Evolutionary conservation across 2,113 vertebrate genomes (phyloP), one percentile per base, ranked within the genome.

Genomic region (Cnemophilus loriae): DNA sequence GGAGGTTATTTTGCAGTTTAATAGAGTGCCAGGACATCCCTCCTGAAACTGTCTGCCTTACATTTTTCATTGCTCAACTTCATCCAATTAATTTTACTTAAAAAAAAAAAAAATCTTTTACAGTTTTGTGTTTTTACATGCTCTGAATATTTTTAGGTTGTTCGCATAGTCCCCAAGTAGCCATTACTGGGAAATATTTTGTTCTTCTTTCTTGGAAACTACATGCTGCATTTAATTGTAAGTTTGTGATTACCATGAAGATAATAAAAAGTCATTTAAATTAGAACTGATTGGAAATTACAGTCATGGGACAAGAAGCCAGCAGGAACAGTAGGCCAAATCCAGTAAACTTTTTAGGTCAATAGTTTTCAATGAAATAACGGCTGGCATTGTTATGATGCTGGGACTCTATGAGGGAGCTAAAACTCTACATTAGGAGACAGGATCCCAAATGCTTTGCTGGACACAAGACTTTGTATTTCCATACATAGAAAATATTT

Each of bases 231-330:
- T 65, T 80, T 90, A 87, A 89, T 46, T 96, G 59, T 70, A 67
- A 89, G 60, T 10, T 75, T 81, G 47, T 1, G 8, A 74, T 89
- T 87, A 57, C 42, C 39, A 46, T 41, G 39, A 87, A 92, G 84
- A 74, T 71, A 95, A 93, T 90, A 84, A 90, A 90, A 93, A 88
- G 28, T 33, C 21, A 71, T 89, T 90, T 89, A 84, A 93, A 64
- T 57, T 85, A 80, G 55, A 91, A 59, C 30, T 33, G 27, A 68
- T 67, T 81, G 68, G 20, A 96, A 94, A 92, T 85, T 56, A 46
- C 2, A 94, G n/a, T 73, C 37, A 56, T 44, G 53, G 77, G 71
- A 52, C 50, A 81, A 44, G 42, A 94, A 92, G 32, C 8, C 63
- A 73, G n/a, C 16, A 85, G 24, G 19, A 90, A 64, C 35, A 18